Evolutionary conservation across 2,797 vertebrate genomes (phyloP).

Genomic region (Glossophaga mutica): DNA sequence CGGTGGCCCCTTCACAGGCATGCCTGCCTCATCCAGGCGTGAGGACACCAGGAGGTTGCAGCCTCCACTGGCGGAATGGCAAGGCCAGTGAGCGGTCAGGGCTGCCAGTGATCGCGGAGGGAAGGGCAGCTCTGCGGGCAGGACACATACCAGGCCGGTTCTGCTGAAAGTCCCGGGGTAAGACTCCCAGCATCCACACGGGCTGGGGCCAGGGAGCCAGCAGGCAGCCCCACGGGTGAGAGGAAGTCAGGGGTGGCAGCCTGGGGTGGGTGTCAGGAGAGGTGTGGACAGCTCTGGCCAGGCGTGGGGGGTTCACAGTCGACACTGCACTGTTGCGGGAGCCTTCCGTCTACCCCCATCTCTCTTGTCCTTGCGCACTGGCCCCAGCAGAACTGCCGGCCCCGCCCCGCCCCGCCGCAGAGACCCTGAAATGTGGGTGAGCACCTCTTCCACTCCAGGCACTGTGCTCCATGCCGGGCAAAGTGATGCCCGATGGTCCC

Average conservation of each 20-base stretch:
- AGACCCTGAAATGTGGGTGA: neutral
- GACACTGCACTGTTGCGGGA: neutral
- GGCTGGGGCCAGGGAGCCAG: neutral
- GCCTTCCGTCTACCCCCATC: neutral
- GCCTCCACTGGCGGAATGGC: neutral
- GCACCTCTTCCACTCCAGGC: neutral
- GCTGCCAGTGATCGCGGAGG: fast-evolving
- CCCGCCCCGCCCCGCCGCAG: neutral
- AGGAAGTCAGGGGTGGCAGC: neutral
- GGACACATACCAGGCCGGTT: fast-evolving
- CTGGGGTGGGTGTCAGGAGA: neutral
- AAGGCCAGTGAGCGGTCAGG: neutral
- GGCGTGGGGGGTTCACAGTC: neutral
- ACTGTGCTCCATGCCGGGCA: fast-evolving
- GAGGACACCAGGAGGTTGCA: neutral
- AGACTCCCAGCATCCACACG: neutral
- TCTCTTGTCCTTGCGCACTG: neutral
- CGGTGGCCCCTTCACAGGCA: fast-evolving
- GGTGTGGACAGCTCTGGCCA: neutral
- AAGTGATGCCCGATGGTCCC: neutral
- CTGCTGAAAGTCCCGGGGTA: fast-evolving
- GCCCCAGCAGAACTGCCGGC: neutral
- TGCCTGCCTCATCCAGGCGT: neutral
- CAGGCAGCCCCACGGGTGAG: neutral
- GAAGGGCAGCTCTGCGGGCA: neutral